Percentiles rank a stretch among this genome's conserved stretches.
Conservation (phyloP, 1,140 invertebrate genomes). For the Elysia chlorotica region DNA sequence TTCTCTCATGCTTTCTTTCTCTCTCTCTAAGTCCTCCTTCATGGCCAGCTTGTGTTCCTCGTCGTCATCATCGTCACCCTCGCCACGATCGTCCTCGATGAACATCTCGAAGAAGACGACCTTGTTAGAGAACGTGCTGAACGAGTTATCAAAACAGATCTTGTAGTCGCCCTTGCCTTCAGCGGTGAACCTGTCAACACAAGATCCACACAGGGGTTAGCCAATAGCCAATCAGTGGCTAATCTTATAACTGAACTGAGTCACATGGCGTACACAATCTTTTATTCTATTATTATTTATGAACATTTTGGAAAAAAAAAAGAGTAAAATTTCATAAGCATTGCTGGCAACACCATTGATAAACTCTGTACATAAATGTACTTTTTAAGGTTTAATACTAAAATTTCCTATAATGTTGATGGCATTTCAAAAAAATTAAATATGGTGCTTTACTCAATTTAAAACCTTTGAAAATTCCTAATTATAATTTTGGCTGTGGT, state of each 20-base stretch:
- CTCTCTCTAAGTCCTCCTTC: no score
- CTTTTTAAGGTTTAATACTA: no score
- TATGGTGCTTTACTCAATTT: no score
- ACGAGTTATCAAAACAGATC: constrained; percentile 84
- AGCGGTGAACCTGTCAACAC: constrained; percentile 48
- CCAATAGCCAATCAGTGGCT: neutral
- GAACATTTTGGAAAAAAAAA: neutral
- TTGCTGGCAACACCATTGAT: no score
- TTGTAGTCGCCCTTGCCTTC: constrained; percentile 73
- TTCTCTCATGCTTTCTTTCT: no score
- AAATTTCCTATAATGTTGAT: no score
- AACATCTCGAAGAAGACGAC: constrained; percentile 82
- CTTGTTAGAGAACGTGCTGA: constrained; percentile 78
- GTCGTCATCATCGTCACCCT: constrained; percentile 68
- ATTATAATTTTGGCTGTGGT: no score
- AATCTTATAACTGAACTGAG: neutral
- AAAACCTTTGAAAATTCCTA: no score
- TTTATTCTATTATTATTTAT: neutral
- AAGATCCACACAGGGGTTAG: neutral
- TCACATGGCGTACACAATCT: neutral
- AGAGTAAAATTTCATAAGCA: neutral
- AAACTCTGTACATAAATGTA: no score
- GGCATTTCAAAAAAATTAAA: no score
- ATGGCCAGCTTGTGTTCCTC: constrained; percentile 68
- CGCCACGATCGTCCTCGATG: constrained; percentile 70